Conservation (phyloP, 2,113 vertebrate species). For the Puffinus mauretanicus region DNA sequence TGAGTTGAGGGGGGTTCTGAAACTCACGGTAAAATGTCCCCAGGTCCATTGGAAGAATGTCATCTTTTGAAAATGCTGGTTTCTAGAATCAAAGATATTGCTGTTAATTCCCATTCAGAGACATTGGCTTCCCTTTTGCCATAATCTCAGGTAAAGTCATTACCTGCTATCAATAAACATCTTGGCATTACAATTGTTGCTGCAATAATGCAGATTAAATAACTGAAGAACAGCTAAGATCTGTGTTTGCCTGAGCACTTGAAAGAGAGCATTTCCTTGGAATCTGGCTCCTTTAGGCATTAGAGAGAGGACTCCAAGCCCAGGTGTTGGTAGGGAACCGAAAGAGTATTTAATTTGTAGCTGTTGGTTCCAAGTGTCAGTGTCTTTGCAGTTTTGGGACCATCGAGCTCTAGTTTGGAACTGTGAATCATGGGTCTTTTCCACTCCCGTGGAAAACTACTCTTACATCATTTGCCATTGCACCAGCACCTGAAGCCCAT, state of each 20-base stretch:
- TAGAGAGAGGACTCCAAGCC: neutral
- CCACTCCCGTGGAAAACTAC: neutral
- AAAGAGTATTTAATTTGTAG: neutral
- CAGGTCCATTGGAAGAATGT: conserved; percentile 96
- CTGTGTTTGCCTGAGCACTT: neutral
- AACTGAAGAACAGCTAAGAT: neutral
- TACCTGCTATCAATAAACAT: neutral
- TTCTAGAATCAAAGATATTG: conserved; percentile 77
- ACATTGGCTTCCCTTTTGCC: neutral
- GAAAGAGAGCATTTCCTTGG: neutral
- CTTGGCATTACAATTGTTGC: neutral
- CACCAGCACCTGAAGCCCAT: neutral
- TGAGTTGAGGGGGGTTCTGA: conserved; percentile 96
- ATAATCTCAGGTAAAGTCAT: neutral
- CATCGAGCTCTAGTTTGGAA: neutral
- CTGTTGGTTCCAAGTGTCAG: neutral
- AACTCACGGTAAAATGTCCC: conserved; percentile 98
- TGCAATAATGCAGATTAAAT: neutral
- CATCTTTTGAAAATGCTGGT: conserved; percentile 98
- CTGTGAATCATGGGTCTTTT: neutral
- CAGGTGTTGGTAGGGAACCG: neutral
- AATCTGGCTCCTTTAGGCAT: neutral
- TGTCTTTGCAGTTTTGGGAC: neutral
- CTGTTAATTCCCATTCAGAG: neutral
- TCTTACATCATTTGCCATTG: neutral